These are phyloP conservation scores for Hydrocynus forskahlii DNA, from an alignment of 2,797 vertebrate species.

Conservation along the genomic window DNA sequence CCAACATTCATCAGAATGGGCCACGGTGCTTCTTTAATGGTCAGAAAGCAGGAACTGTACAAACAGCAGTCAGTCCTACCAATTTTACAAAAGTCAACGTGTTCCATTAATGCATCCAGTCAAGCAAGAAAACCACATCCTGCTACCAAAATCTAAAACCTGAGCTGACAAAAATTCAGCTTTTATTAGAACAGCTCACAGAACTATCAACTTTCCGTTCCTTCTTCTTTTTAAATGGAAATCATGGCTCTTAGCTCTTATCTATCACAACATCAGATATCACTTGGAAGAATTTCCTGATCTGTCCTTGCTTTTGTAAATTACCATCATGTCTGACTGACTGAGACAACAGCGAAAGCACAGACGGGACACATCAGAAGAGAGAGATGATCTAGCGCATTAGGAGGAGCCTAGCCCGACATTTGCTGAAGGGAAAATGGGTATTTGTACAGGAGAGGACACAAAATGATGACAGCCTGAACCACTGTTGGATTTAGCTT, in stretches of 20 bases:
- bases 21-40: too few relatives aligned
- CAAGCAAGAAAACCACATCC: not conserved
- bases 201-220: not conserved
- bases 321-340: not conserved
- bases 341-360: not conserved
- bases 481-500: not conserved
- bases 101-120: not conserved
- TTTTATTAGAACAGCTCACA: not conserved
- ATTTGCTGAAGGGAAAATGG: not conserved
- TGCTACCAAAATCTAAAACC: not conserved
- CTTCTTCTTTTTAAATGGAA: not conserved
- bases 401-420: not conserved
- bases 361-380: not conserved
- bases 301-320: constrained; percentile 2
- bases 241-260: not conserved
- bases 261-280: not conserved
- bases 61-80: not conserved
- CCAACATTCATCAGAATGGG: too few relatives aligned
- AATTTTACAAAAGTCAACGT: not conserved
- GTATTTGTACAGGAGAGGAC: not conserved
- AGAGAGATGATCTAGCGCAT: not conserved
- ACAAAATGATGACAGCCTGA: not conserved
- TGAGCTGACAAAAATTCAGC: not conserved
- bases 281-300: not conserved
- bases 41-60: constrained; percentile 2